Conservation (phyloP, 2,888 invertebrate genomes). For the Acrocyrtus sp. region DNA sequence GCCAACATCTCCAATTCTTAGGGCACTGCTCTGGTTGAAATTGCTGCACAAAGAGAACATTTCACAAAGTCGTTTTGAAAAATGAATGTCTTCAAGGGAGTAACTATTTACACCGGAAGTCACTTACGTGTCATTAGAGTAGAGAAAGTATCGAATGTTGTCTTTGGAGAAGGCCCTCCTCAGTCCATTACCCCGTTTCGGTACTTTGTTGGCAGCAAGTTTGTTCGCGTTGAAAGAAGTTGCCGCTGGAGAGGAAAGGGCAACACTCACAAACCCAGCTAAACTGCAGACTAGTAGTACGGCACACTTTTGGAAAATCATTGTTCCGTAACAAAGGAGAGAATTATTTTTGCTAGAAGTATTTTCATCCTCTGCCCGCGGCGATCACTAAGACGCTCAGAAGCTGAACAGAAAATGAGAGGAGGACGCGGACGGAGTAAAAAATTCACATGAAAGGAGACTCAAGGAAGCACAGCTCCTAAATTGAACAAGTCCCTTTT, state of each 20-base stretch:
- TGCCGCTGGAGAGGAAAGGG: neutral
- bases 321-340: too few species aligned
- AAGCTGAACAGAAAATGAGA: conserved; percentile 31
- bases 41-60: conserved; percentile 1
- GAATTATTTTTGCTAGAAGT: too few species aligned
- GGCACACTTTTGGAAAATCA: too few species aligned
- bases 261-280: neutral
- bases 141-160: conserved; percentile 42
- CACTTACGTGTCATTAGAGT: conserved; percentile 30
- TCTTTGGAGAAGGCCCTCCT: conserved; percentile 35
- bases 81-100: neutral
- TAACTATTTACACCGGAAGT: neutral
- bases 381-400: conserved; percentile 5
- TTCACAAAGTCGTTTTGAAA: neutral
- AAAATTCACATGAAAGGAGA: too few species aligned
- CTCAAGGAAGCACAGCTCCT: too few species aligned
- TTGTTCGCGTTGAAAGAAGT: conserved; percentile 20
- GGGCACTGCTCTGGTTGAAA: neutral
- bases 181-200: conserved; percentile 30
- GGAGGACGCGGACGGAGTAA: too few species aligned
- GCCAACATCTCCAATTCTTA: conserved; percentile 20
- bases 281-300: too few species aligned
- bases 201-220: conserved; percentile 1
- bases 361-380: too few species aligned
- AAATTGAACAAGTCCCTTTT: too few species aligned